Evolutionary conservation across 2,888 invertebrate genomes (phyloP), one percentile per base, ranked within the genome.

Genomic region (Orchesella flavescens): DNA sequence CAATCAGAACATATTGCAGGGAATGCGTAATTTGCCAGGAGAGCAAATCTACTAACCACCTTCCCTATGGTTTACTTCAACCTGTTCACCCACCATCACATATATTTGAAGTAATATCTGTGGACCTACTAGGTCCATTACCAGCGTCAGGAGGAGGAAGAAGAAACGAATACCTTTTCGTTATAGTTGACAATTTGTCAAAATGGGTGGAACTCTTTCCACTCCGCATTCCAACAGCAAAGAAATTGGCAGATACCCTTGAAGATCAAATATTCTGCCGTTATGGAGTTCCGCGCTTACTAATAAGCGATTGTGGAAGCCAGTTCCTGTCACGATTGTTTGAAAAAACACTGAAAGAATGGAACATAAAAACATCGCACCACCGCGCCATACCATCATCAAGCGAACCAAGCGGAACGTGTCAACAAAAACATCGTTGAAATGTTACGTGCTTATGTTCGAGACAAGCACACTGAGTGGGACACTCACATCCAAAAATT

Each of bases 231-330:
- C 75, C 84, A 24, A 86, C 84, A 15, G 79, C 86, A 0, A 59
- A 43, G 9, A 84, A 76, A 34, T 53, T 85, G 0, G 68, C 44
- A 13, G 65, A 83, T 19, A 55, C 53, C 13, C 44, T 86, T 44
- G 85, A 85, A 24, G 81, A 86, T 43, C 71, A 85, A 44, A 72
- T 85, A 53, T 86, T 87, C 59, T 85, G 84, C 34, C n/a, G 86
- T 4, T 87, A 66, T 59, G 86, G 85, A 1, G 1, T 63, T 2
- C 86, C 84, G 7, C 7, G 3, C 2, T 4, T 7, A 7, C 53
- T n/a, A 5, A 10, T 53, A 3, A 53, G 53, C 53, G 53, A 53
- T n/a, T n/a, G 53, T 53, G 53, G 15, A 5, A 53, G 15, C n/a
- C 53, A n/a, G 10, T n/a, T 53, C 15, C 1, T 53, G 1, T 53